Base-by-base conservation (phyloP, 2,888 invertebrate genomes). In the Dyspetes luteomarginatus region DNA sequence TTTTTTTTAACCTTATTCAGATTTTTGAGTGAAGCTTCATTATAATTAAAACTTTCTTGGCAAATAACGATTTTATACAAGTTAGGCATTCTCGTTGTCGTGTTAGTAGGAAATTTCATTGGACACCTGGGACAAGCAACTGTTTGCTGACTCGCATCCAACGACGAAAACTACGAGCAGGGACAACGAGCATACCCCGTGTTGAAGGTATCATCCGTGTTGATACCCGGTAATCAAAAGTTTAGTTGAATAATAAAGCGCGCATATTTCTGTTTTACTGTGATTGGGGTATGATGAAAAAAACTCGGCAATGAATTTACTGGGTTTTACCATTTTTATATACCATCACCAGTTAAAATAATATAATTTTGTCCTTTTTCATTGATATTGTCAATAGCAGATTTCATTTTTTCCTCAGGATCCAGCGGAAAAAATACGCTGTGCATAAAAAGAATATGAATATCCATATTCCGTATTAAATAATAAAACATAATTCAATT, bases 201-300 rank as follows among this genome's bases (percentile, higher is more conserved):
- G 36, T 36, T 36, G 5, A 12, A 36, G 36, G 36, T 85, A n/a
- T n/a, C n/a, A n/a, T n/a, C n/a, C n/a, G n/a, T n/a, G 88, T 87
- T 88, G 88, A 87, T 87, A 85, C 83, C 80, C 68, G 82, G 36
- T 80, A 86, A 86, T 87, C 84, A 85, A 88, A 88, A 88, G 83
- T 88, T 87, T 85, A 65, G 72, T 56, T 81, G 83, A 78, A 75
- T 72, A 72, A 78, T 56, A 67, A 58, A 67, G n/a, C 26, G 28
- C 60, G 3, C 7, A 48, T 48, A 50, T 36, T 64, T 26, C 19
- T 50, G 26, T 48, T 65, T 36, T 5, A 52, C 52, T 15, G 62
- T 5, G 36, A 36, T 36, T 22, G 12, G 41, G 36, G 58, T 24
- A 50, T 2, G 17, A 71, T 9, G 24, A 15, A 56, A 50, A 3